Evolutionary conservation across 1,140 invertebrate genomes (phyloP).

Genomic region (Hormaphis cornu): DNA sequence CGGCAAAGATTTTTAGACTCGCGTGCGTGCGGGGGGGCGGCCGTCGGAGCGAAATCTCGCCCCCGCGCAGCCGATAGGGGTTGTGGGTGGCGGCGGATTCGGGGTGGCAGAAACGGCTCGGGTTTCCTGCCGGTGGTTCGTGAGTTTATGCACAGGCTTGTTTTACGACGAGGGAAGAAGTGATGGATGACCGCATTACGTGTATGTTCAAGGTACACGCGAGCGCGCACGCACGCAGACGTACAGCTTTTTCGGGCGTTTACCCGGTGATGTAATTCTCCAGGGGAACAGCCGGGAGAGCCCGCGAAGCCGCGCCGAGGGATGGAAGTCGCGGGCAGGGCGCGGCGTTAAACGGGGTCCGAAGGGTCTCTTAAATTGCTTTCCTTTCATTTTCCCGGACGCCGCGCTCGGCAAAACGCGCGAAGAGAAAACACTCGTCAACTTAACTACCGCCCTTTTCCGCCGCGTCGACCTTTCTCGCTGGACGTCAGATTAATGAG

Average conservation of each 20-base stretch:
- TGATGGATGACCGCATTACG: conserved; percentile 24
- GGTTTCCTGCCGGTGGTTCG: conserved; percentile 9
- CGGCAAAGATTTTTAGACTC: background rate
- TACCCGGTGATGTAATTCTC: conserved; percentile 20
- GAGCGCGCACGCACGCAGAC: background rate
- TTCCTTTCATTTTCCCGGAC: conserved; percentile 26
- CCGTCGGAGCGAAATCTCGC: no score
- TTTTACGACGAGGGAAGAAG: background rate
- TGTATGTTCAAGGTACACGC: background rate
- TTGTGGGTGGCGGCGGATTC: background rate
- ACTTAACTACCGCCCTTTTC: conserved; percentile 23
- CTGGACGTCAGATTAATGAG: conserved; percentile 30
- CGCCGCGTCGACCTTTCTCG: conserved; percentile 22
- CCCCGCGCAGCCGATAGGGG: background rate
- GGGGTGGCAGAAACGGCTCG: background rate
- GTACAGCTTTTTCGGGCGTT: conserved; percentile 2
- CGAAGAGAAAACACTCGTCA: conserved; percentile 30
- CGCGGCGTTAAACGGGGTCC: background rate
- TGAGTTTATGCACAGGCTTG: conserved; percentile 24
- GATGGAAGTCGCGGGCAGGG: background rate
- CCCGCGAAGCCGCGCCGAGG: background rate
- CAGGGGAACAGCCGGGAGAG: background rate
- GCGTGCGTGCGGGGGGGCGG: no score
- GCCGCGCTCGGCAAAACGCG: conserved; percentile 26
- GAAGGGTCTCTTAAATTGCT: conserved; percentile 29